These are phyloP conservation scores for Lepidocolaptes lacrymiger DNA, from an alignment of 2,797 vertebrate species.

Conservation along the genomic window DNA sequence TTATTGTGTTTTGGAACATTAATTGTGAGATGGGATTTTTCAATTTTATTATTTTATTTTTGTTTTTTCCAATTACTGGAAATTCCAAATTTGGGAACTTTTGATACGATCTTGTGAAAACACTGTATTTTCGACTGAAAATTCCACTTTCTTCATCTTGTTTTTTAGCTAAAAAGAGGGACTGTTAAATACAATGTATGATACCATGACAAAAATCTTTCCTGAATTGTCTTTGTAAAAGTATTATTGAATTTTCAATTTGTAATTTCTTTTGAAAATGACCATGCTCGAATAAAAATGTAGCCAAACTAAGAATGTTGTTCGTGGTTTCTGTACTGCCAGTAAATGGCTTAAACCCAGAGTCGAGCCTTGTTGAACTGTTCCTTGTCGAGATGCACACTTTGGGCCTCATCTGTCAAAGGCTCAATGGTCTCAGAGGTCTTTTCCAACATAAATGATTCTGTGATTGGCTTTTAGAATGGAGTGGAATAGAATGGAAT, in stretches of 20 bases:
- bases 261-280: constrained; percentile 99
- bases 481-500: neutral
- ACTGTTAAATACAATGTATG: constrained; percentile 99
- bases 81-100: constrained; percentile 99
- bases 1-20: constrained; percentile 99
- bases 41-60: constrained; percentile 97
- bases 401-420: neutral
- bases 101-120: constrained; percentile 99
- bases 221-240: constrained; percentile 99
- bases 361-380: neutral
- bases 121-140: constrained; percentile 99
- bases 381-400: neutral
- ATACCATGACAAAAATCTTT: constrained; percentile 99
- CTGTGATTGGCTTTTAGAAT: neutral
- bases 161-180: constrained; percentile 99
- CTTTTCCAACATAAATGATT: neutral
- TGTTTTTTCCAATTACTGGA: constrained; percentile 98
- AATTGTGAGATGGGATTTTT: constrained; percentile 99
- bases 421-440: rapidly evolving
- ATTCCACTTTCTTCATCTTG: constrained; percentile 99
- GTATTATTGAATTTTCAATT: constrained; percentile 99
- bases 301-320: constrained; percentile 95
- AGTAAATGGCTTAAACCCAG: constrained; percentile 37
- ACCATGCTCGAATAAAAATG: constrained; percentile 99
- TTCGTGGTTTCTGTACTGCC: constrained; percentile 68